Evolutionary conservation across 2,113 vertebrate species (phyloP).

Genomic region (Sorex araneus): DNA sequence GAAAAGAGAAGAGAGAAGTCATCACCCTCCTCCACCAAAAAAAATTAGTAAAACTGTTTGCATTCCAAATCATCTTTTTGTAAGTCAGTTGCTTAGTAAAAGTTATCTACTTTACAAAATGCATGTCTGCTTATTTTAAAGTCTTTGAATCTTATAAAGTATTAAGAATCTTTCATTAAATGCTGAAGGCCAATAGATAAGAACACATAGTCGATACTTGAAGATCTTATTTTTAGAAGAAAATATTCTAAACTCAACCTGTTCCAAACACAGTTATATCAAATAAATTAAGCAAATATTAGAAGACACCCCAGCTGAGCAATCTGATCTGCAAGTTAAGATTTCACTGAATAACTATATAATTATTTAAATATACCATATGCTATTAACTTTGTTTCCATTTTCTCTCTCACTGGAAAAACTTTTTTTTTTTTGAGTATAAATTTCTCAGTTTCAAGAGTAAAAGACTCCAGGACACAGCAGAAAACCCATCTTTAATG

Average conservation of each 20-base stretch:
- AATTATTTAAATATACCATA: slow-evolving; percentile 25
- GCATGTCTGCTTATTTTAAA: not conserved
- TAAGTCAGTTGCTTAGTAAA: not conserved
- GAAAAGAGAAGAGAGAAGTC: too few relatives aligned
- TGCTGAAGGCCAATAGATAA: slow-evolving; percentile 40
- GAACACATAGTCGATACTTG: not conserved
- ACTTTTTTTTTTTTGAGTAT: not conserved
- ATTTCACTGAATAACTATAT: slow-evolving; percentile 10
- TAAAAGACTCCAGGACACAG: slow-evolving; percentile 3
- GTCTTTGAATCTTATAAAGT: slow-evolving; percentile 18
- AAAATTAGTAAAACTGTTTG: not conserved
- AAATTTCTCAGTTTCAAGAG: slow-evolving; percentile 25
- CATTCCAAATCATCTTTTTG: not conserved
- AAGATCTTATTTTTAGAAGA: slow-evolving; percentile 10
- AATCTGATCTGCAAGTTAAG: slow-evolving; percentile 3
- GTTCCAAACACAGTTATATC: not conserved
- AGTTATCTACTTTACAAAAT: not conserved
- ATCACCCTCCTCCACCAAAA: too few relatives aligned
- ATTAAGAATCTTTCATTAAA: slow-evolving; percentile 26
- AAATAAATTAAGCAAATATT: slow-evolving; percentile 24
- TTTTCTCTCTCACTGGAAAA: not conserved
- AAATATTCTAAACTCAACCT: slow-evolving; percentile 10
- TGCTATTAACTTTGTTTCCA: not conserved
- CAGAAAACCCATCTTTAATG: not conserved
- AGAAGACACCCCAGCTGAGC: slow-evolving; percentile 10